Evolutionary conservation across 2,888 invertebrate genomes (phyloP).

Genomic region (Plagodis pulveraria): DNA sequence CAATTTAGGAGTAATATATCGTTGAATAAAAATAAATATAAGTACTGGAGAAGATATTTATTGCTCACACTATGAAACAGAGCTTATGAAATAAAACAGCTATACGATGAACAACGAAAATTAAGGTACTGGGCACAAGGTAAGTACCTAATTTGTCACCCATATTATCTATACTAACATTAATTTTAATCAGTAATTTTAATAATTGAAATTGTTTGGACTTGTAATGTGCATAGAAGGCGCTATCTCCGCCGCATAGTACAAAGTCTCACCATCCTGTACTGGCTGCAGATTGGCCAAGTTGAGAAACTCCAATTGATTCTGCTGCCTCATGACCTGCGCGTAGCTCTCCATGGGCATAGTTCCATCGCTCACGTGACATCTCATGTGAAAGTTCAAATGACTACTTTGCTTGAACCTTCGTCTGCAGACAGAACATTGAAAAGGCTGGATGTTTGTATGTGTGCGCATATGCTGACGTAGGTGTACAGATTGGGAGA

Average conservation of each 20-base stretch:
- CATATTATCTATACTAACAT: no score
- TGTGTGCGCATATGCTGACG: slow-evolving; percentile 81
- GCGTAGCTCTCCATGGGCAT: slow-evolving; percentile 57
- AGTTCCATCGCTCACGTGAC: slow-evolving; percentile 61
- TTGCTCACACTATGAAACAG: no score
- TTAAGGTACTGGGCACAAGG: no score
- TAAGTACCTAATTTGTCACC: no score
- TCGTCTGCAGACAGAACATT: slow-evolving; percentile 69
- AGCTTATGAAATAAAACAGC: no score
- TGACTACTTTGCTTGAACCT: slow-evolving; percentile 80
- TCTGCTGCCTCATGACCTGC: slow-evolving; percentile 49
- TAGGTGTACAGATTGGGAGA: slow-evolving; percentile 79
- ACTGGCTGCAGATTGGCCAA: slow-evolving; percentile 68
- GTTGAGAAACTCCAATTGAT: slow-evolving; percentile 63
- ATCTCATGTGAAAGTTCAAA: slow-evolving; percentile 77
- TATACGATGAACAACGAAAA: no score
- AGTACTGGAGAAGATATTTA: no score
- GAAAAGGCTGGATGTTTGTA: slow-evolving; percentile 79
- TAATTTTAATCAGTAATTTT: background rate
- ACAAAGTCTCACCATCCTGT: slow-evolving; percentile 70
- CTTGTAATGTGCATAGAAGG: slow-evolving; percentile 28
- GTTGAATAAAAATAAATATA: no score
- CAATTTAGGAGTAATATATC: no score
- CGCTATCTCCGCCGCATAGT: slow-evolving; percentile 70
- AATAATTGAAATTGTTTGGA: background rate